A percentile compares a stretch with the other conserved stretches of the same genome.
Conservation (phyloP, 2,113 vertebrate genomes). For the Gnathonemus longibarbis region DNA sequence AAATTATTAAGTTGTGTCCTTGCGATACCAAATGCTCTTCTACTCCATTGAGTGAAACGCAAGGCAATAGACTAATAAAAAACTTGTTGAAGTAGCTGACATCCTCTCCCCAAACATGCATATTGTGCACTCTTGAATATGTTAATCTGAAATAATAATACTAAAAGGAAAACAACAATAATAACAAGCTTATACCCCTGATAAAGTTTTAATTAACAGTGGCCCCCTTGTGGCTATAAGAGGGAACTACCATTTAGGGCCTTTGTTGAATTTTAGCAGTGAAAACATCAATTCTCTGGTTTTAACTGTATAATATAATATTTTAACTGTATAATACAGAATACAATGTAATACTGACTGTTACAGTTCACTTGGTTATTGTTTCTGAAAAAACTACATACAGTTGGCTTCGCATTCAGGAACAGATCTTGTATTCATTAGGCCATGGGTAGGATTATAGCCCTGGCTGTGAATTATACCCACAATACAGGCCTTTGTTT, state of each 20-base stretch:
- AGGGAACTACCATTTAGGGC: background rate
- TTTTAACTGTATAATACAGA: background rate
- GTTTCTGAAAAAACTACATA: background rate
- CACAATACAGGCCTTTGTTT: conserved; percentile 7
- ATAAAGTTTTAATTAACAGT: background rate
- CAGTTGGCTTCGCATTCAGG: background rate
- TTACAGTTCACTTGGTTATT: background rate
- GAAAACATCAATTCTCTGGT: background rate
- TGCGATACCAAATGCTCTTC: background rate
- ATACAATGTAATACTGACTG: background rate
- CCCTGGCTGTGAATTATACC: background rate
- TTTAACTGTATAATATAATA: background rate
- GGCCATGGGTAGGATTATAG: background rate
- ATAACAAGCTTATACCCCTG: background rate
- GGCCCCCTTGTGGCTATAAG: background rate
- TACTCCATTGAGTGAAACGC: background rate
- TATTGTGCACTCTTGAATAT: background rate
- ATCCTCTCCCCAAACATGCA: background rate
- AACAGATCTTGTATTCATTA: background rate
- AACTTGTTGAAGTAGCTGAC: background rate
- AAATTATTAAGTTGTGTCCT: background rate
- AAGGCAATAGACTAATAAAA: background rate
- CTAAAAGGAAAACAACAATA: background rate
- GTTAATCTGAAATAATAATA: background rate
- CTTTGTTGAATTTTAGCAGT: background rate